These are phyloP conservation scores for Drosophila gaucha DNA, from an alignment of 2,888 invertebrate species.

Conservation along the genomic window DNA sequence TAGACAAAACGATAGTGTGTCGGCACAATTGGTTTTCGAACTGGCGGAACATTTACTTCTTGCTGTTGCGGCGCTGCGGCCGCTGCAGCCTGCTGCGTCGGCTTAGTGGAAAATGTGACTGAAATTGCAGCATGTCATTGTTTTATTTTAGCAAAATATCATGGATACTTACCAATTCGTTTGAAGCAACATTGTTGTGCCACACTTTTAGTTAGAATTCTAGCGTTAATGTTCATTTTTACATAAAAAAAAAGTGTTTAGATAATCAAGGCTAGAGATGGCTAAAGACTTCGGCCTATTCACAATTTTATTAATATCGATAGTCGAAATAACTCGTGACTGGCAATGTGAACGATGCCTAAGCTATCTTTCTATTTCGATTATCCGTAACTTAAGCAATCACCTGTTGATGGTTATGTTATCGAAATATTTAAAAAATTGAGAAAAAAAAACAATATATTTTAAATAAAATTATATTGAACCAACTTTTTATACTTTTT, in stretches of 20 bases:
- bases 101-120: slow-evolving; percentile 74
- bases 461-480: too few relatives aligned
- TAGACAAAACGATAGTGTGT: slow-evolving; percentile 89
- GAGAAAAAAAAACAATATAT: too few relatives aligned
- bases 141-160: neutral
- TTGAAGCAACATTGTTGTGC: slow-evolving; percentile 51
- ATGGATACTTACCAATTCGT: slow-evolving; percentile 58
- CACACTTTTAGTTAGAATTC: slow-evolving; percentile 44
- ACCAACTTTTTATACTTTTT: too few relatives aligned
- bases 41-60: slow-evolving; percentile 24
- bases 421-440: slow-evolving; percentile 8
- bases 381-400: neutral
- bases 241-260: slow-evolving; percentile 52
- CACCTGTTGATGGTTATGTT: slow-evolving; percentile 15
- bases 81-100: slow-evolving; percentile 48
- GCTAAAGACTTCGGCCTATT: neutral
- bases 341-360: neutral
- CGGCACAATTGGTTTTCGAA: slow-evolving; percentile 76
- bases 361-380: neutral
- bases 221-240: slow-evolving; percentile 66
- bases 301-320: slow-evolving; percentile 13
- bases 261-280: slow-evolving; percentile 57
- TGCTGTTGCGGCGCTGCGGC: slow-evolving; percentile 33
- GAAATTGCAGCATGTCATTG: neutral
- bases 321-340: slow-evolving; percentile 6